Conservation (phyloP, 2,797 vertebrate genomes). For the Mormyrops attenuatus region DNA sequence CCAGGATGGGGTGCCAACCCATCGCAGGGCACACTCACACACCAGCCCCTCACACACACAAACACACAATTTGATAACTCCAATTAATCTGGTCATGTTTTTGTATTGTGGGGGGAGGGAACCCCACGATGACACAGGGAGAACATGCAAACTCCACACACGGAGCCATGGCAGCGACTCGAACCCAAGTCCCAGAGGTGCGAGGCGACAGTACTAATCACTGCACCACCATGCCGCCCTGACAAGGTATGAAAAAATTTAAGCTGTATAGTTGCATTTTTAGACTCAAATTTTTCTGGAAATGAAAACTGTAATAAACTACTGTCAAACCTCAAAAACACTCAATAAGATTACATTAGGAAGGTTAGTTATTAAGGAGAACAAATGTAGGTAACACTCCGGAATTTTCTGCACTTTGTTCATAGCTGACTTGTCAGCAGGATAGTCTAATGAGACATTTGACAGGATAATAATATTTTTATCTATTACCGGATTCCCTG, state of each 20-base stretch:
- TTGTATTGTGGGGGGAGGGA: not conserved
- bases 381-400: not conserved
- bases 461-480: not conserved
- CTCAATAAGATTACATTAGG: not conserved
- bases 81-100: not conserved
- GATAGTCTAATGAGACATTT: not conserved
- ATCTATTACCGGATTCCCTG: not conserved
- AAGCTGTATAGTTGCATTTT: not conserved
- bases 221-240: not conserved
- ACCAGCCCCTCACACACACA: not conserved
- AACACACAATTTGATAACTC: not conserved
- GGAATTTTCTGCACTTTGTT: not conserved
- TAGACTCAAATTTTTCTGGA: not conserved
- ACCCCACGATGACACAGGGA: not conserved
- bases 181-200: not conserved
- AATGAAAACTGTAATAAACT: not conserved
- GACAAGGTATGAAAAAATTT: not conserved
- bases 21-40: not conserved
- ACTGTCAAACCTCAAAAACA: not conserved
- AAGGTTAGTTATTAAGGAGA: not conserved
- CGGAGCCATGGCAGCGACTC: not conserved
- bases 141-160: not conserved
- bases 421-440: not conserved
- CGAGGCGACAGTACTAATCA: not conserved
- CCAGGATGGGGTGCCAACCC: not conserved